phyloP scores from a whole-genome alignment of 2,797 vertebrate genomes.

The Darevskia nairensis region DNA sequence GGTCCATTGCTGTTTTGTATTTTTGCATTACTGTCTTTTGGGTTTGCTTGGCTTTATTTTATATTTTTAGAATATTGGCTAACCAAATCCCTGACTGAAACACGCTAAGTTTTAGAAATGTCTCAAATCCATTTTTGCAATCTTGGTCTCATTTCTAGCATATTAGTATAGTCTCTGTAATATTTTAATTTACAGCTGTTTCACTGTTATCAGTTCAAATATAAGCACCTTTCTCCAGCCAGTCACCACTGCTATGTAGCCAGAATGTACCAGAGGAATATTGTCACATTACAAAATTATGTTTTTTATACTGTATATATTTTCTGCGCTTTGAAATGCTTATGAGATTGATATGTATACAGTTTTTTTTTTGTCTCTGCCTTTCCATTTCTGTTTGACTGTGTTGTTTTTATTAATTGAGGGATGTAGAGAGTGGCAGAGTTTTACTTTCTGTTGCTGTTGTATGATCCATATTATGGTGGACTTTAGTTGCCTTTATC shows the following conservation, averaged over 20 bases:
- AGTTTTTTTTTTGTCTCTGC: conserved; percentile 48
- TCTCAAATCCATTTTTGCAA: not conserved
- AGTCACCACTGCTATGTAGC: conserved; percentile 44
- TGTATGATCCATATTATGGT: conserved; percentile 56
- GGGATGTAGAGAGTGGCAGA: conserved; percentile 27
- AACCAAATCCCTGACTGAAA: conserved; percentile 22
- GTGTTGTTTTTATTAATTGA: conserved; percentile 18
- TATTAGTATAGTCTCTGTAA: conserved; percentile 54
- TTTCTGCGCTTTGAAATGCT: conserved; percentile 28
- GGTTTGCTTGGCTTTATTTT: conserved; percentile 19
- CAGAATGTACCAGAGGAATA: conserved; percentile 53
- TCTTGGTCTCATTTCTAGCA: conserved; percentile 62
- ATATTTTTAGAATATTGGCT: conserved; percentile 19
- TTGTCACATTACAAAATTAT: conserved; percentile 27
- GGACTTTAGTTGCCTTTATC: conserved; percentile 55
- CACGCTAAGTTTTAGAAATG: not conserved
- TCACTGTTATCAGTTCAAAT: conserved; percentile 57
- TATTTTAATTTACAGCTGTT: conserved; percentile 64
- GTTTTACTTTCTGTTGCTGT: conserved; percentile 50
- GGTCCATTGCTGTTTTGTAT: not conserved
- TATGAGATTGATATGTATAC: conserved; percentile 53
- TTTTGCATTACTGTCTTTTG: conserved; percentile 10
- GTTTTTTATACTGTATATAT: conserved; percentile 1
- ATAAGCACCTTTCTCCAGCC: conserved; percentile 64
- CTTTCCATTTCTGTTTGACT: conserved; percentile 50